Conservation (phyloP, 2,888 invertebrate species). For the Boloria euphrosyne region DNA sequence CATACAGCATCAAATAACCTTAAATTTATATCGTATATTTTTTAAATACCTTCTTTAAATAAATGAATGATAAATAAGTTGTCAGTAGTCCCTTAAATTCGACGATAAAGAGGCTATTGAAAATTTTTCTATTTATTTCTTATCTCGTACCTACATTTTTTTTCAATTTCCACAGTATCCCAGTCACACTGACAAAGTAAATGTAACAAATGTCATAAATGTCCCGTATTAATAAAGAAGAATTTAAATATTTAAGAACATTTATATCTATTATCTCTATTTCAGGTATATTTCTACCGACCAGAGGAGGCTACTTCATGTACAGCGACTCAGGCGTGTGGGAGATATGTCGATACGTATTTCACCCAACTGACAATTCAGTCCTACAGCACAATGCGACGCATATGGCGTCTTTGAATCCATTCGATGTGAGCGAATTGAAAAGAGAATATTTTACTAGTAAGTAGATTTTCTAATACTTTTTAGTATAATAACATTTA, state of each 20-base stretch:
- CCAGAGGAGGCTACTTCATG: constrained; percentile 82
- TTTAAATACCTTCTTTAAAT: too few relatives aligned
- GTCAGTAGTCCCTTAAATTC: too few relatives aligned
- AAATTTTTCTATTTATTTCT: too few relatives aligned
- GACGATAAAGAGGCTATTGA: too few relatives aligned
- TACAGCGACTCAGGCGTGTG: constrained; percentile 88
- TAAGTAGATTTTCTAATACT: constrained; percentile 49
- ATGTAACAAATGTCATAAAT: too few relatives aligned
- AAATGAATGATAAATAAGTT: too few relatives aligned
- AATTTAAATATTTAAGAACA: background rate
- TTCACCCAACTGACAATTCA: constrained; percentile 52
- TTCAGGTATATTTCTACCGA: constrained; percentile 82
- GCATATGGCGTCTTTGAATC: constrained; percentile 45
- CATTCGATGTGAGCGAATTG: constrained; percentile 52
- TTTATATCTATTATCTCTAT: constrained; percentile 28
- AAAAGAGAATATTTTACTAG: constrained; percentile 54
- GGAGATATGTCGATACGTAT: constrained; percentile 82
- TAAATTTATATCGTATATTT: too few relatives aligned
- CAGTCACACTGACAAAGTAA: too few relatives aligned
- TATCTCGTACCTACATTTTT: too few relatives aligned
- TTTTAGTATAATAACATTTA: background rate
- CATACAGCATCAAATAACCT: too few relatives aligned
- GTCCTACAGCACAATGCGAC: constrained; percentile 42
- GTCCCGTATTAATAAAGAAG: background rate
- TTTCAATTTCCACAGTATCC: too few relatives aligned